These are phyloP conservation scores for Chionomys nivalis DNA, from an alignment of 2,113 vertebrate genomes.

Conservation along the genomic window DNA sequence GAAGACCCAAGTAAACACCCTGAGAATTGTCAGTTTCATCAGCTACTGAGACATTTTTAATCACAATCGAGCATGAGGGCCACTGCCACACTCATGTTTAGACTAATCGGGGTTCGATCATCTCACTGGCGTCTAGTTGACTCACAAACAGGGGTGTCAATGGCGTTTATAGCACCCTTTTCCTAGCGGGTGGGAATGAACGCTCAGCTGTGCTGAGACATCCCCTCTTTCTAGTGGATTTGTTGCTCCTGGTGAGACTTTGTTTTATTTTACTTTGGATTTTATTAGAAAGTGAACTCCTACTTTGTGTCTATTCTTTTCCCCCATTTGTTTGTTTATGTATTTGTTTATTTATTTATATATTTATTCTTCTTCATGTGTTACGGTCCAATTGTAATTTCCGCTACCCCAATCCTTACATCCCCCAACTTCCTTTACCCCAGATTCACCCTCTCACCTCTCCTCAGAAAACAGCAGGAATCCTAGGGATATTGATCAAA, in stretches of 20 bases:
- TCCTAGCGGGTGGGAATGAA: rapidly evolving
- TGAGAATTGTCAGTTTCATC: neutral
- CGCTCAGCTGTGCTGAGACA: neutral
- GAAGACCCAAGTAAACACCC: neutral
- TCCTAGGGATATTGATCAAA: neutral
- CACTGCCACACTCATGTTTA: neutral
- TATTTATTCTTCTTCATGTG: neutral
- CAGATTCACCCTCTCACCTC: neutral
- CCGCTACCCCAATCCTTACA: neutral
- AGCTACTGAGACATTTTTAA: neutral
- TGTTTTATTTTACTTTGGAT: neutral
- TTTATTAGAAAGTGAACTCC: neutral
- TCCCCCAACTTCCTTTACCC: neutral
- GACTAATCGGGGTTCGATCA: neutral
- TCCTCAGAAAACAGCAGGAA: neutral
- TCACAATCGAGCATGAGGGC: neutral
- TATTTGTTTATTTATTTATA: no score
- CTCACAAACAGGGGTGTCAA: rapidly evolving
- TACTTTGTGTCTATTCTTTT: neutral
- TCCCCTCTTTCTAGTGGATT: neutral
- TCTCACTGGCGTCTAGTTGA: neutral
- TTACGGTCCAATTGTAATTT: neutral
- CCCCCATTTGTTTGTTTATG: no score
- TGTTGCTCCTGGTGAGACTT: neutral
- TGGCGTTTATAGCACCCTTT: rapidly evolving